Percentiles rank a stretch among this genome's conserved stretches.
Conservation (phyloP, 2,797 vertebrate genomes). For the Enteromius viviparus region DNA sequence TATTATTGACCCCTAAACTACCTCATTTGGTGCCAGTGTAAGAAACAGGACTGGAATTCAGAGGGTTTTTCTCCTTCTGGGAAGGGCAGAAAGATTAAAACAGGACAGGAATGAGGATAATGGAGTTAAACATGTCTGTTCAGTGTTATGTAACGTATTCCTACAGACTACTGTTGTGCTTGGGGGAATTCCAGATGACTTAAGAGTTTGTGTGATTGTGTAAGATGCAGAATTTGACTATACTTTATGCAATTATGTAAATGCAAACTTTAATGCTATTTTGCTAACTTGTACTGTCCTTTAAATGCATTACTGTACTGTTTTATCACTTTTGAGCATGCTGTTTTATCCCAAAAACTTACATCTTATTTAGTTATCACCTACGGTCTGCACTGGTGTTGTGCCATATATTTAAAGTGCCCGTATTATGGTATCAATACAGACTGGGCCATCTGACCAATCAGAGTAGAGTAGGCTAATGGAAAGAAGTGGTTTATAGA, state of each 20-base stretch:
- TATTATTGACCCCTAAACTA: not conserved
- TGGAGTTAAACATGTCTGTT: conserved; percentile 31
- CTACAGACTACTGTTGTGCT: conserved; percentile 9
- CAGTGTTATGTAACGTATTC: conserved; percentile 36
- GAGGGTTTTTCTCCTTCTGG: conserved; percentile 1
- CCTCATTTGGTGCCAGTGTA: not conserved
- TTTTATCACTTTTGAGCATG: not conserved
- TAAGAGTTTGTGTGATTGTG: conserved; percentile 50
- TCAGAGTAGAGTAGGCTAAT: too few species aligned
- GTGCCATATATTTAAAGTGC: not conserved
- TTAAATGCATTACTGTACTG: not conserved
- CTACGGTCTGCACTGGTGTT: not conserved
- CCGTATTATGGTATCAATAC: too few species aligned
- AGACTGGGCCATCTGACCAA: too few species aligned
- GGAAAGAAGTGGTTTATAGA: too few species aligned
- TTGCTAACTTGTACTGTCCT: not conserved
- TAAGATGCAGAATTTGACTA: not conserved
- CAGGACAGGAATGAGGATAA: conserved; percentile 66
- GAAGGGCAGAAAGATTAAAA: conserved; percentile 3
- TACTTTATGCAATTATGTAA: not conserved
- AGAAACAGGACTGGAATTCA: not conserved
- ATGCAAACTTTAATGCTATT: not conserved
- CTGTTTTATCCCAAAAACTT: not conserved
- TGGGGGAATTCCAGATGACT: conserved; percentile 24
- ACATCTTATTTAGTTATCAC: not conserved